Conservation (phyloP, 30 jellyfish, hydroid and myxozoan species). For the Hydra vulgaris region DNA sequence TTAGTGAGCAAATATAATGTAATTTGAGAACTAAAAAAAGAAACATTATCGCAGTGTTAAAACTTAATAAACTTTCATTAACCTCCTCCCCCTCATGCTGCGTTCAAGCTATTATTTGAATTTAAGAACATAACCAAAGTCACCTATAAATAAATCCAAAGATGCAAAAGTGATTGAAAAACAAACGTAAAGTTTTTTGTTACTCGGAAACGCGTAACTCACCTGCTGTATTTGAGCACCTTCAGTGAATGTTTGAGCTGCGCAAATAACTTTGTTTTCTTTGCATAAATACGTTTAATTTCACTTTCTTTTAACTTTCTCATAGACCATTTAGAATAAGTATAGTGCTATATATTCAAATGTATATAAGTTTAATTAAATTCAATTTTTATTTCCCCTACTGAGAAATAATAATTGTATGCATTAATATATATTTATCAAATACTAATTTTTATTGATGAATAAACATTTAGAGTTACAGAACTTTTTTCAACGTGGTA, state of each 20-base stretch:
- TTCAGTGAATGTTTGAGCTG: not conserved
- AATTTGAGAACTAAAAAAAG: too few species aligned
- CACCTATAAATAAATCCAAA: not conserved
- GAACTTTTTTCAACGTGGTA: slow-evolving; percentile 20
- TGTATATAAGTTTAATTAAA: too few species aligned
- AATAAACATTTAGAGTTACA: too few species aligned
- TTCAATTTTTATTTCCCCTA: not conserved
- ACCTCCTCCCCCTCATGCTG: too few species aligned
- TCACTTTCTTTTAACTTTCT: not conserved
- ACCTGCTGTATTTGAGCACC: not conserved
- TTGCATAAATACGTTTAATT: not conserved
- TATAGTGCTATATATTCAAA: too few species aligned
- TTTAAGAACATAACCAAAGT: too few species aligned
- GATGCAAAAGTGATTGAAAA: not conserved
- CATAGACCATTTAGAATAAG: not conserved
- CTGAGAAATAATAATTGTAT: not conserved
- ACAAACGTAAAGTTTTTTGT: not conserved
- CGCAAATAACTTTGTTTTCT: not conserved
- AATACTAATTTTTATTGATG: not conserved
- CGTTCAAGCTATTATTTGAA: too few species aligned
- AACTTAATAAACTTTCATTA: too few species aligned
- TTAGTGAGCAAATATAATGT: too few species aligned
- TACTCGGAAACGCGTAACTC: not conserved
- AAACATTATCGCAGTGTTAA: too few species aligned
- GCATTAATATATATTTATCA: too few species aligned